A percentile compares a stretch with the other conserved stretches of the same genome.
These are phyloP conservation scores for Tamandua tetradactyla DNA, from an alignment of 2,797 vertebrate species.

Conservation along the genomic window DNA sequence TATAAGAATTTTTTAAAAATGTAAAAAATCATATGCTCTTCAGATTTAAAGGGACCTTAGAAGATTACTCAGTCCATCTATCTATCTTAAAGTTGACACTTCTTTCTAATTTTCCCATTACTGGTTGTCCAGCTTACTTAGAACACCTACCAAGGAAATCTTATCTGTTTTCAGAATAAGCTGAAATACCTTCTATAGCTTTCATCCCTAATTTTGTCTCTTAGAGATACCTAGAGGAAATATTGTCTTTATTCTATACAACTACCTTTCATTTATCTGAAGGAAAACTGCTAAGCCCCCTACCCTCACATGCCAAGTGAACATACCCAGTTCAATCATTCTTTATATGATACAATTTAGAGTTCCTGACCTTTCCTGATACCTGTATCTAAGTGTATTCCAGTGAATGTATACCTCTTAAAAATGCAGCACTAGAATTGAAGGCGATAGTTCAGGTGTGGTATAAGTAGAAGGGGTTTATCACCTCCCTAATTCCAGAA, in stretches of 20 bases:
- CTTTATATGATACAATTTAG: background rate
- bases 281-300: background rate
- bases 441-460: background rate
- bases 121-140: background rate
- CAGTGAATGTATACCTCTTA: background rate
- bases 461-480: background rate
- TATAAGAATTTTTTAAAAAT: conserved; percentile 10
- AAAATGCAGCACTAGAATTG: background rate
- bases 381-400: background rate
- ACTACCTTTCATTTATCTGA: background rate
- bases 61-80: background rate
- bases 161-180: conserved; percentile 17
- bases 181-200: background rate
- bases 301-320: background rate
- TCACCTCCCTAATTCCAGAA: background rate
- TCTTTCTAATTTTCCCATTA: conserved; percentile 33
- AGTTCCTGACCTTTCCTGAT: background rate
- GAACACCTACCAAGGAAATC: background rate
- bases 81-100: background rate
- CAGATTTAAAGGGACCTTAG: conserved; percentile 36
- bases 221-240: background rate
- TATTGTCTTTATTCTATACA: background rate
- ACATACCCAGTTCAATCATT: background rate
- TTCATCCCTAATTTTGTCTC: conserved; percentile 17
- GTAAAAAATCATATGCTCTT: background rate